Evolutionary conservation across 23 tunicate genomes (phyloP).

Genomic region (Diplosoma virens): DNA sequence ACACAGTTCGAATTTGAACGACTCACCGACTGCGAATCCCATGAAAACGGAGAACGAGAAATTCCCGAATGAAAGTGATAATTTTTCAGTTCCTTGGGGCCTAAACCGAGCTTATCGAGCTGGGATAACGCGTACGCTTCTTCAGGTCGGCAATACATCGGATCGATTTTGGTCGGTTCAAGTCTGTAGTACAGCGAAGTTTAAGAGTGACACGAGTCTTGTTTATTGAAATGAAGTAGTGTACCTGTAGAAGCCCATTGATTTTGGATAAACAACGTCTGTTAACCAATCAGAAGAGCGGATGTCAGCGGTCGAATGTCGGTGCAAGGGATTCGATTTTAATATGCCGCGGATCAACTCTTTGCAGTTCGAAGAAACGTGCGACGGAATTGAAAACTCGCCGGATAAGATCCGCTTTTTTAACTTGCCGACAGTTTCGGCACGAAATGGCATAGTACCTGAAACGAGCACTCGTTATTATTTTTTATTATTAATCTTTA

Average conservation of each 20-base stretch:
- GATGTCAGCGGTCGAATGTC: conserved; percentile 61
- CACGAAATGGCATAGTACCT: conserved; percentile 92
- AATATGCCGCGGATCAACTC: conserved; percentile 58
- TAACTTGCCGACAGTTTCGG: conserved; percentile 88
- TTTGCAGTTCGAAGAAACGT: conserved; percentile 77
- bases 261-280: conserved; percentile 27
- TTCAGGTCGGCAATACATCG: conserved; percentile 34
- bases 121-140: conserved; percentile 73
- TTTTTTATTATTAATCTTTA: too few relatives aligned
- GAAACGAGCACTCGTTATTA: too few relatives aligned
- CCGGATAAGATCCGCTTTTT: conserved; percentile 73
- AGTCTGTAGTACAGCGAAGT: conserved; percentile 17
- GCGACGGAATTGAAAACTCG: conserved; percentile 54
- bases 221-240: too few relatives aligned
- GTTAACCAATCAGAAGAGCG: conserved; percentile 54
- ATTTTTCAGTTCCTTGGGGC: conserved; percentile 24
- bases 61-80: conserved; percentile 8
- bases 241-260: conserved; percentile 61
- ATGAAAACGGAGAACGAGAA: conserved; percentile 39
- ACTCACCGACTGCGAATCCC: conserved; percentile 36
- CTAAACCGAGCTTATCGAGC: conserved; percentile 58
- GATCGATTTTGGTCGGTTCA: conserved; percentile 36
- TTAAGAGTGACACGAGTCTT: too few relatives aligned
- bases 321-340: conserved; percentile 33
- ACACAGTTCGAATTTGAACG: too few relatives aligned